A percentile compares a stretch with the other conserved stretches of the same genome.
phyloP scores from a whole-genome alignment of 2,797 vertebrate genomes.

The Myotis findleyi region DNA sequence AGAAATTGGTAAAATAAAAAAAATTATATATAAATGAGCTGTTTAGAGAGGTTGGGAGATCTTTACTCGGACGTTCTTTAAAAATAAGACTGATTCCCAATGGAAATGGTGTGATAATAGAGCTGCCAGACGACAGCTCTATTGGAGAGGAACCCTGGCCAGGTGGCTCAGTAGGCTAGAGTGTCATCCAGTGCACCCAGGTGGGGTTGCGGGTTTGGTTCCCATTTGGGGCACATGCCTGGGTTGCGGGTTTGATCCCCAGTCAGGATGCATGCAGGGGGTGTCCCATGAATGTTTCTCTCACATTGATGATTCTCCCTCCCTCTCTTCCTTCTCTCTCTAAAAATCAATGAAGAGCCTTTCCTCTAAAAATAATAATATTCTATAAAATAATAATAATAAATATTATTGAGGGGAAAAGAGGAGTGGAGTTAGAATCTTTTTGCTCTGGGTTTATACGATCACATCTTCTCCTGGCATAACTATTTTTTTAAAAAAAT shows the following conservation, averaged over 20 bases:
- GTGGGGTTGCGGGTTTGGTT: background rate
- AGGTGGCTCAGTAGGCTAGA: background rate
- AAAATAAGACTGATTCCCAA: background rate
- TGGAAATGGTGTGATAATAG: background rate
- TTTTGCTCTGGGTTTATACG: background rate
- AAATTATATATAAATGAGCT: background rate
- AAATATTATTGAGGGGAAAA: background rate
- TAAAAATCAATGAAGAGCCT: background rate
- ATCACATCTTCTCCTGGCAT: background rate
- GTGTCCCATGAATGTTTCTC: background rate
- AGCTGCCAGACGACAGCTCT: background rate
- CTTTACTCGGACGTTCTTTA: background rate
- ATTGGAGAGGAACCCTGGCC: background rate
- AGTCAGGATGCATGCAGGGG: background rate
- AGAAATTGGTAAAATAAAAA: background rate
- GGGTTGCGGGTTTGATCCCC: background rate
- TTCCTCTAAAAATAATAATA: background rate
- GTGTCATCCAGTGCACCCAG: background rate
- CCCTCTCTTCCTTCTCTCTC: background rate
- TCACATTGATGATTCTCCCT: background rate
- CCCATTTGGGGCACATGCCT: background rate
- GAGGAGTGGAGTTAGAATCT: background rate
- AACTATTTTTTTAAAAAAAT: too few species aligned
- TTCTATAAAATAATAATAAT: background rate
- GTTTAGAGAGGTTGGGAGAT: background rate